These are phyloP conservation scores for Microctenopoma steveboyesi DNA, from an alignment of 2,797 vertebrate species.

Conservation along the genomic window DNA sequence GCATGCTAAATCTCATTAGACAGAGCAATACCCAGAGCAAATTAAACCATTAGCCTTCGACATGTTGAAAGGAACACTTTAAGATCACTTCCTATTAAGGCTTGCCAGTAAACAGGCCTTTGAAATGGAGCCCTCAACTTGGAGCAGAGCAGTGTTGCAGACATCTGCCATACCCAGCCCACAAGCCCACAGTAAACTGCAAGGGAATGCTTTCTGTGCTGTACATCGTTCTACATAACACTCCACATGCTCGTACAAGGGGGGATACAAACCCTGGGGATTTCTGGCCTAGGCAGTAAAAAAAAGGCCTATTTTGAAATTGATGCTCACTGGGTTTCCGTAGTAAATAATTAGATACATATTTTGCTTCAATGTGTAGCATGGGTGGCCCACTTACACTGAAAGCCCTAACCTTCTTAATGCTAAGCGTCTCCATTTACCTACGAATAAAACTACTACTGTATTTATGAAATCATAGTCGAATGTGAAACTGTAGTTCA, in stretches of 20 bases:
- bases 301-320: conserved; percentile 42
- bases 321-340: conserved; percentile 31
- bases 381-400: conserved; percentile 20
- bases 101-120: conserved; percentile 81
- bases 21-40: conserved; percentile 80
- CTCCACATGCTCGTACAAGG: conserved; percentile 48
- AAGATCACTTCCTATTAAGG: conserved; percentile 84
- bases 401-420: background rate
- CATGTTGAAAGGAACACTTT: conserved; percentile 81
- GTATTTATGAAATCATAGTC: conserved; percentile 14
- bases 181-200: conserved; percentile 79
- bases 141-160: conserved; percentile 76
- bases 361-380: conserved; percentile 28
- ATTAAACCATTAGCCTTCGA: conserved; percentile 83
- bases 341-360: background rate
- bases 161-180: conserved; percentile 82
- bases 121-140: conserved; percentile 82
- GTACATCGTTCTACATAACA: conserved; percentile 60
- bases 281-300: conserved; percentile 52
- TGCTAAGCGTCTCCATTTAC: conserved; percentile 12
- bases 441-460: background rate
- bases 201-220: conserved; percentile 65
- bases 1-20: conserved; percentile 80
- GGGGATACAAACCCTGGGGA: conserved; percentile 62
- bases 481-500: conserved; percentile 8